Conservation (phyloP, 2,888 invertebrate genomes). For the Zaprionus lineosus region DNA sequence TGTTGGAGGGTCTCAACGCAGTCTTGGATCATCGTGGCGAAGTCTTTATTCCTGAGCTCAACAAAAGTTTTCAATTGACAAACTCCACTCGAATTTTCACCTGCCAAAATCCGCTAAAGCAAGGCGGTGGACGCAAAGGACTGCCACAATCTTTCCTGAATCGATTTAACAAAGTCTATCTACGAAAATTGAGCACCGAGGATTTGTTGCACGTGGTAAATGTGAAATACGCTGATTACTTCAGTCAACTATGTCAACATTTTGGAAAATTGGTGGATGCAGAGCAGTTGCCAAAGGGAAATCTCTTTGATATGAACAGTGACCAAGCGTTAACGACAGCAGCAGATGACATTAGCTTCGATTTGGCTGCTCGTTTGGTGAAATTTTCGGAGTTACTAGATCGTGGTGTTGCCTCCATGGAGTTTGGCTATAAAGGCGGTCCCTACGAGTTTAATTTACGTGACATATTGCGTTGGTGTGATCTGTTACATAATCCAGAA, state of each 20-base stretch:
- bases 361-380: slow-evolving; percentile 88
- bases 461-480: slow-evolving; percentile 97
- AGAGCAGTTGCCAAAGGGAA: slow-evolving; percentile 19
- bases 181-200: slow-evolving; percentile 86
- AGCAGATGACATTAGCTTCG: slow-evolving; percentile 48
- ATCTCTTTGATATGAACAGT: slow-evolving; percentile 60
- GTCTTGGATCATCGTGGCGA: slow-evolving; percentile 98
- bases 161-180: slow-evolving; percentile 95
- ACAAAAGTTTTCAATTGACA: slow-evolving; percentile 91
- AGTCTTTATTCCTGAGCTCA: slow-evolving; percentile 97
- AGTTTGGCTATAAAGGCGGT: slow-evolving; percentile 92
- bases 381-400: slow-evolving; percentile 89
- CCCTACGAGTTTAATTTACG: slow-evolving; percentile 99
- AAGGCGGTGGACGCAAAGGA: slow-evolving; percentile 98
- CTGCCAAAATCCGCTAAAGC: slow-evolving; percentile 97
- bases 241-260: slow-evolving; percentile 60
- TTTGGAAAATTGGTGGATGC: slow-evolving; percentile 47
- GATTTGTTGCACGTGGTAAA: slow-evolving; percentile 85
- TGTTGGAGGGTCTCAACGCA: slow-evolving; percentile 98
- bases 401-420: slow-evolving; percentile 86
- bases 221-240: slow-evolving; percentile 75
- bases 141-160: slow-evolving; percentile 98
- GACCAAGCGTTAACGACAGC: neutral
- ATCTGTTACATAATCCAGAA: slow-evolving; percentile 85
- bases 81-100: slow-evolving; percentile 94